Conservation (phyloP, 2,113 vertebrate species). For the Octodon degus region DNA sequence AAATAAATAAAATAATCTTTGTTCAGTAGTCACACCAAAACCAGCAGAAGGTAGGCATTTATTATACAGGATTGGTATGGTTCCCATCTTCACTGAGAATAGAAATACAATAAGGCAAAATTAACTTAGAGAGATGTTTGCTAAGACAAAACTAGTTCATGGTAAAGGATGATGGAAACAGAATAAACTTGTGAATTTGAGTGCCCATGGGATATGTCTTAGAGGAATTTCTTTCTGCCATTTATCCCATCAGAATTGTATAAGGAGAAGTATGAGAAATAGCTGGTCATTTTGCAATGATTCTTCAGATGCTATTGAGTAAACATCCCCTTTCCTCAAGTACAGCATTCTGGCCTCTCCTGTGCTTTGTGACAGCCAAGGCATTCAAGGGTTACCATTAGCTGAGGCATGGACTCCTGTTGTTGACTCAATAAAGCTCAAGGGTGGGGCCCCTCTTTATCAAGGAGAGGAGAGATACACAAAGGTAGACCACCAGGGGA, state of each 20-base stretch:
- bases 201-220: neutral
- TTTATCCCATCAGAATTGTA: neutral
- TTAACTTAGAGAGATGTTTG: constrained; percentile 9
- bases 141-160: neutral
- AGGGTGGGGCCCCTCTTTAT: neutral
- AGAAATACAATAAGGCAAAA: neutral
- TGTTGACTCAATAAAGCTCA: constrained; percentile 44
- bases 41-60: neutral
- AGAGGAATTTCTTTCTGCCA: neutral
- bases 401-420: neutral
- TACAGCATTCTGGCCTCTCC: neutral
- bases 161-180: neutral
- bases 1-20: neutral
- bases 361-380: neutral
- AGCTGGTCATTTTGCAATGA: neutral
- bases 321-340: neutral
- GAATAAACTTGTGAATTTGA: neutral
- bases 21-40: neutral
- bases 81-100: neutral
- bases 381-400: neutral
- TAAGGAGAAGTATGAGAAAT: neutral
- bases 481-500: neutral
- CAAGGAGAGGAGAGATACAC: no score
- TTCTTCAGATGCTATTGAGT: neutral
- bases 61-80: neutral